These are phyloP conservation scores for Mystacornis crossleyi DNA, from an alignment of 2,113 vertebrate genomes.

Conservation along the genomic window DNA sequence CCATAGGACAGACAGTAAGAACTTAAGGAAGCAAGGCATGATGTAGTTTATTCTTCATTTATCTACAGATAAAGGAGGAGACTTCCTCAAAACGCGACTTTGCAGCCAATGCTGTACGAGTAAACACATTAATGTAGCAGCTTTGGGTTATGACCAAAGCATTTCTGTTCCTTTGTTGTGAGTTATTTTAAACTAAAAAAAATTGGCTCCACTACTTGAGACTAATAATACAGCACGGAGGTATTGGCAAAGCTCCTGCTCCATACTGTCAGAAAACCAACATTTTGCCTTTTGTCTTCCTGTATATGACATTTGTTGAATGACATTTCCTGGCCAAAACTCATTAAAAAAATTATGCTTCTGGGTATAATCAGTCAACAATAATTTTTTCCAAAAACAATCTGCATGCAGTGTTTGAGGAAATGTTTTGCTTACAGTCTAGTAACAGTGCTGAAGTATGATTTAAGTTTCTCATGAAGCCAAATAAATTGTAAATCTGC, in stretches of 20 bases:
- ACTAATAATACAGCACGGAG: not conserved
- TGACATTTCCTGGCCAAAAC: not conserved
- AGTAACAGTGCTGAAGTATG: not conserved
- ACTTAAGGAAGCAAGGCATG: not conserved
- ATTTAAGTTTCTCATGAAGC: not conserved
- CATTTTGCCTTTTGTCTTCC: not conserved
- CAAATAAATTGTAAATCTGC: not conserved
- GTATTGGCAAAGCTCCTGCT: not conserved
- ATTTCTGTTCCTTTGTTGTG: not conserved
- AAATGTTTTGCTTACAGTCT: not conserved
- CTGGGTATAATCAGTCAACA: not conserved
- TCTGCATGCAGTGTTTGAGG: not conserved
- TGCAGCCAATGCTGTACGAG: accelerated
- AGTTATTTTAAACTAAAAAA: not conserved
- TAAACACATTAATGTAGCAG: not conserved
- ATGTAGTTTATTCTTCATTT: not conserved
- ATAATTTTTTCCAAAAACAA: not conserved
- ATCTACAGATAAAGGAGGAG: not conserved
- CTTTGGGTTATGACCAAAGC: not conserved
- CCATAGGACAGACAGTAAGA: not conserved
- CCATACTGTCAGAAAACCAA: not conserved
- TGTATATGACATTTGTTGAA: not conserved
- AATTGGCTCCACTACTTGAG: not conserved
- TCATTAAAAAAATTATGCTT: not conserved
- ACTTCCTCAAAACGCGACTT: not conserved